Conservation (phyloP, 2,888 invertebrate genomes). For the Andrena minutula region DNA sequence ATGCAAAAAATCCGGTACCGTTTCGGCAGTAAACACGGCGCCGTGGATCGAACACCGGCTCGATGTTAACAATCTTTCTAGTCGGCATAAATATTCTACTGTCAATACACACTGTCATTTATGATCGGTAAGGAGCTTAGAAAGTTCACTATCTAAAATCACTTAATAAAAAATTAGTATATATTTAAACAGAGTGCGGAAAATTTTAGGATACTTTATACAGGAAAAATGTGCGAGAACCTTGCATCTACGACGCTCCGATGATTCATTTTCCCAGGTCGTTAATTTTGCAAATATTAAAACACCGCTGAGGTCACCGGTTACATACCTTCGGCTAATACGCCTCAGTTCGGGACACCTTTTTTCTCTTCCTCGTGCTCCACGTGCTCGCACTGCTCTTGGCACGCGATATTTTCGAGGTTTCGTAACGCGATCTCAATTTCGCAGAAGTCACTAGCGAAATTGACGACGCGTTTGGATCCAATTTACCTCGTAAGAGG, state of each 20-base stretch:
- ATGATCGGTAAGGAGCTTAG: no score
- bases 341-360: not conserved
- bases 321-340: constrained; percentile 16
- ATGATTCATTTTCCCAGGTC: constrained; percentile 15
- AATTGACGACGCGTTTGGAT: constrained; percentile 5
- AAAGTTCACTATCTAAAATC: no score
- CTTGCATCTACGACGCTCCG: not conserved
- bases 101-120: no score
- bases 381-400: constrained; percentile 3
- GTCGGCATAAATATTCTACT: no score
- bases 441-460: not conserved
- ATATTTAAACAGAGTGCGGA: not conserved
- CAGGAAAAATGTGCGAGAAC: not conserved
- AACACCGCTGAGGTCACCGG: constrained; percentile 6
- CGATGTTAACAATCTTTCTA: no score
- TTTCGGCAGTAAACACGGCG: constrained; percentile 10
- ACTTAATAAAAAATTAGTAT: no score
- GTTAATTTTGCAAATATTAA: constrained; percentile 30
- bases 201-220: not conserved
- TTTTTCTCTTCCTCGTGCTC: not conserved
- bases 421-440: constrained; percentile 24
- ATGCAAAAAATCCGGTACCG: constrained; percentile 15
- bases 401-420: constrained; percentile 21
- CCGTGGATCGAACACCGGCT: not conserved
- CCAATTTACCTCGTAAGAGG: not conserved